Evolutionary conservation across 2,888 invertebrate species (phyloP).

Genomic region (Caprella mutica): DNA sequence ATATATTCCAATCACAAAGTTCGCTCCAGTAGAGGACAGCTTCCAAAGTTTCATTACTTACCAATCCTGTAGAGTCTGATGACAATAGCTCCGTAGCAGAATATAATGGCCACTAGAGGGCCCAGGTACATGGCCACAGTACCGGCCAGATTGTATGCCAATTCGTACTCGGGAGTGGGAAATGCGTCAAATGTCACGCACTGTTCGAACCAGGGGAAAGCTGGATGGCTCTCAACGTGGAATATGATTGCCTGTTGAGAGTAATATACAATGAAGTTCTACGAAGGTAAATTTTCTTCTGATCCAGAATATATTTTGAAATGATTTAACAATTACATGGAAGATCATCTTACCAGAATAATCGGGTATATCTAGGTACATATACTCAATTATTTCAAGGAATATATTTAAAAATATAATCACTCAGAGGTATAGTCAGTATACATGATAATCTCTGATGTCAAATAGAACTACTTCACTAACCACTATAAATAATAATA

Average conservation of each 20-base stretch:
- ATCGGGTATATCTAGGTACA: not conserved
- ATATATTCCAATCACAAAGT: too few species aligned
- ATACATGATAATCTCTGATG: too few species aligned
- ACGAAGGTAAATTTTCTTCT: too few species aligned
- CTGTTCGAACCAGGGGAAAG: slow-evolving; percentile 71
- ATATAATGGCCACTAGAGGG: slow-evolving; percentile 71
- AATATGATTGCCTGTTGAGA: slow-evolving; percentile 44
- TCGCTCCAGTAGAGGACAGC: too few species aligned
- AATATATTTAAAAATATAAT: too few species aligned
- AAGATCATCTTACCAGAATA: not conserved
- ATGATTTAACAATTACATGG: too few species aligned
- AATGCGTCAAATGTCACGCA: slow-evolving; percentile 80
- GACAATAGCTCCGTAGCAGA: slow-evolving; percentile 78
- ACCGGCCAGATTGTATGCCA: slow-evolving; percentile 68
- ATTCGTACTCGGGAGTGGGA: slow-evolving; percentile 58
- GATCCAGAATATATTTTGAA: too few species aligned
- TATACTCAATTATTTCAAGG: too few species aligned
- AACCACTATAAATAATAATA: too few species aligned
- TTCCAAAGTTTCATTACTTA: not conserved
- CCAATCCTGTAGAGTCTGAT: slow-evolving; percentile 38
- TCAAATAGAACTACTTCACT: too few species aligned
- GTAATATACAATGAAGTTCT: not conserved
- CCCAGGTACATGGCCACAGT: slow-evolving; percentile 78
- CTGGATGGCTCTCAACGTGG: slow-evolving; percentile 73
- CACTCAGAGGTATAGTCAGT: too few species aligned